phyloP scores from a whole-genome alignment of 35 echinoderm and acorn worm genomes.

The Chiridota heheva region DNA sequence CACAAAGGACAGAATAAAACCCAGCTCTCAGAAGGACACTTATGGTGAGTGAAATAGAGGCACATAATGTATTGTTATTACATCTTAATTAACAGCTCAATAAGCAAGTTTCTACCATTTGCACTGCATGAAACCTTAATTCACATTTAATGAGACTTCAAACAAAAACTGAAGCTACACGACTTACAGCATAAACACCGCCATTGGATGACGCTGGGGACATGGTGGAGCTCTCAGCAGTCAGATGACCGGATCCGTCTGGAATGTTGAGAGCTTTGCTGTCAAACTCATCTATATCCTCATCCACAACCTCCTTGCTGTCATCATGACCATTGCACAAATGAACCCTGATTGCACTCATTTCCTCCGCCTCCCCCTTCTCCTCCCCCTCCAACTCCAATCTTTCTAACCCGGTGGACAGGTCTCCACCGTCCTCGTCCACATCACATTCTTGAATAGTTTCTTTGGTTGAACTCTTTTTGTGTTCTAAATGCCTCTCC shows the following conservation, averaged over 20 bases:
- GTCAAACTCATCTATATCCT: constrained; percentile 19
- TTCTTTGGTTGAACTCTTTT: background rate
- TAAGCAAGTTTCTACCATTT: no score
- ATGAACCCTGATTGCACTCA: constrained; percentile 53
- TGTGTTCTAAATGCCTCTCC: constrained; percentile 46
- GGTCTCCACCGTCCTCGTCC: constrained; percentile 4
- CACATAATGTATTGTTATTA: no score
- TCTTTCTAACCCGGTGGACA: background rate
- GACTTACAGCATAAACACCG: constrained; percentile 91
- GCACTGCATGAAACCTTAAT: no score
- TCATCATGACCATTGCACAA: constrained; percentile 56
- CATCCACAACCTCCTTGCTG: constrained; percentile 28
- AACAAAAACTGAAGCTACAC: no score
- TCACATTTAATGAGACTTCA: no score
- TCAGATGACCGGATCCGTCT: constrained; percentile 49
- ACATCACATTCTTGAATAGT: background rate
- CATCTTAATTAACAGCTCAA: no score
- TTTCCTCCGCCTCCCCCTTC: constrained; percentile 17
- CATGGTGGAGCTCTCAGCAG: constrained; percentile 63
- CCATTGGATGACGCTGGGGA: constrained; percentile 95
- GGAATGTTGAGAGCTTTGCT: constrained; percentile 63
- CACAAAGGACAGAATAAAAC: no score
- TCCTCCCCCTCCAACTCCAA: constrained; percentile 5
- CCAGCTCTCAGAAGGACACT: no score
- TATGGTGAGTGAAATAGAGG: no score